Evolutionary conservation across 2,888 invertebrate genomes (phyloP).

Genomic region (Caenorhabditis sp.): DNA sequence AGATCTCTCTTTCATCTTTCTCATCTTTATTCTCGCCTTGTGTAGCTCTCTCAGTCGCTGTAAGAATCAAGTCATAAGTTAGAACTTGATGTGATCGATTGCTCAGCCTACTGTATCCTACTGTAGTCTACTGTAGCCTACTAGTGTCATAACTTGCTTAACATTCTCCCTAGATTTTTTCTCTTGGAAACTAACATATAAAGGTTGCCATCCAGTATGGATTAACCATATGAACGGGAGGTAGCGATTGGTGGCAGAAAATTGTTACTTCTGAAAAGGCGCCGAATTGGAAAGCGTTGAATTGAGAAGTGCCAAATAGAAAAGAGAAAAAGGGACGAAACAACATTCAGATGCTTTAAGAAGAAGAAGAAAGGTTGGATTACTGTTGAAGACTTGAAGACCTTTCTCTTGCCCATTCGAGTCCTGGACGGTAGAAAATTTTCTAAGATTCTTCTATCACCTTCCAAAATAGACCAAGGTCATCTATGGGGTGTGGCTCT

Average conservation of each 20-base stretch:
- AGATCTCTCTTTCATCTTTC: too few species aligned
- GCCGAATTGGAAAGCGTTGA: background rate
- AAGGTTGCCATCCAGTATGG: constrained; percentile 63
- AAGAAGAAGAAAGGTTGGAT: background rate
- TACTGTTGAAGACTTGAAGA: background rate
- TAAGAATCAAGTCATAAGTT: constrained; percentile 3
- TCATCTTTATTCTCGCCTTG: constrained; percentile 13
- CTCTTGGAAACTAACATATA: constrained; percentile 38
- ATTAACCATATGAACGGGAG: constrained; percentile 62
- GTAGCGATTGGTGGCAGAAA: constrained; percentile 37
- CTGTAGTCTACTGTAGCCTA: background rate
- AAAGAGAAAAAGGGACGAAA: background rate
- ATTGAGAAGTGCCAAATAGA: background rate
- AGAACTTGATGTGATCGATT: too few species aligned
- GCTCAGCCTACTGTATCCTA: too few species aligned
- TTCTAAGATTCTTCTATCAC: too few species aligned
- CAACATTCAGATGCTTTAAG: background rate
- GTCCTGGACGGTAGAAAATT: too few species aligned
- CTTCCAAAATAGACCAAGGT: too few species aligned
- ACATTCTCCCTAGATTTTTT: background rate
- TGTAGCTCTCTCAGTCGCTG: constrained; percentile 22
- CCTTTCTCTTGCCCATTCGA: too few species aligned
- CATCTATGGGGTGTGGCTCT: too few species aligned
- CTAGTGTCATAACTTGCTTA: background rate
- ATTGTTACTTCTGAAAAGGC: constrained; percentile 47